Conservation (phyloP, 2,113 vertebrate genomes). For the Tychaedon coryphoeus region DNA sequence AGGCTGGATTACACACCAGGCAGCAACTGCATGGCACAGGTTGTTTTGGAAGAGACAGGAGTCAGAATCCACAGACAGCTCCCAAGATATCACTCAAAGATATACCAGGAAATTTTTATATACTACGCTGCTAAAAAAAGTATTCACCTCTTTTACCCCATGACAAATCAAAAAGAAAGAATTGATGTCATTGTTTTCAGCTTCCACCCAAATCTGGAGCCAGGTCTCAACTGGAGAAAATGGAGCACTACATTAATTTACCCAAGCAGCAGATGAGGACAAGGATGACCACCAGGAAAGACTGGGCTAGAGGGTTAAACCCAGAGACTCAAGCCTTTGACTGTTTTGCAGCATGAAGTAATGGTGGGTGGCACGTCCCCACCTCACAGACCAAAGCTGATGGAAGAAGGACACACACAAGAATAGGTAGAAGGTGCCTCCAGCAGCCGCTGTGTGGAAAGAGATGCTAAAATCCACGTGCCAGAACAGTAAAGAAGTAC, state of each 20-base stretch:
- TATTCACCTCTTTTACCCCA: neutral
- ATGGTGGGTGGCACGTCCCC: neutral
- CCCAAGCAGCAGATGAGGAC: neutral
- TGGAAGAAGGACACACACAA: neutral
- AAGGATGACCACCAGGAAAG: neutral
- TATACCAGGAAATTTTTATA: neutral
- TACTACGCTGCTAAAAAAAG: neutral
- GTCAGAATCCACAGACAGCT: neutral
- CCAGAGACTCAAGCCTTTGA: neutral
- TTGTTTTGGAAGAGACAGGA: neutral
- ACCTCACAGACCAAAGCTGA: rapidly evolving
- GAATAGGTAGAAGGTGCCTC: neutral
- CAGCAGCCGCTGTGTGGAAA: neutral
- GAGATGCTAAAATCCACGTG: neutral
- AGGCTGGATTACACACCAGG: neutral
- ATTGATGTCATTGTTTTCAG: neutral
- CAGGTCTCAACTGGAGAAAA: neutral
- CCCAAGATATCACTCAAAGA: neutral
- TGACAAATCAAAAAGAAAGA: neutral
- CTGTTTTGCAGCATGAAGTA: neutral
- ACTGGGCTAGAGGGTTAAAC: neutral
- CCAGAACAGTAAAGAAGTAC: neutral
- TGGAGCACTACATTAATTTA: neutral
- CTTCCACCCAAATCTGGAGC: neutral
- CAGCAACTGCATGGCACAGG: rapidly evolving